phyloP scores from a whole-genome alignment of 1,140 invertebrate genomes.

The Lineus longissimus region DNA sequence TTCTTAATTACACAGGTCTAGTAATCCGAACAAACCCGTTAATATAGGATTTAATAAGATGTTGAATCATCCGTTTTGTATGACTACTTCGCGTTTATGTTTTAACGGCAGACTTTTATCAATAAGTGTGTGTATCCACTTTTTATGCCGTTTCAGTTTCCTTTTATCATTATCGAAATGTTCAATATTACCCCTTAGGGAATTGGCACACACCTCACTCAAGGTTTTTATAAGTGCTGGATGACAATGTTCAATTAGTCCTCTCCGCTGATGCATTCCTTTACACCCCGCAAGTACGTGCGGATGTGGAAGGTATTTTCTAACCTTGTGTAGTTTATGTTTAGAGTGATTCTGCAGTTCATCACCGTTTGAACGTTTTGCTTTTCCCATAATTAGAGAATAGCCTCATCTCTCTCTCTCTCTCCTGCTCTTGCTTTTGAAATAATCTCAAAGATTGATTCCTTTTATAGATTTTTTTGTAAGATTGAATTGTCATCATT shows the following conservation, averaged over 20 bases:
- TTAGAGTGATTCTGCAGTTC: too few relatives aligned
- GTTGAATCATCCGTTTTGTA: neutral
- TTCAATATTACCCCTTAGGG: neutral
- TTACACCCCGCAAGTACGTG: neutral
- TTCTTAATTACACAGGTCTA: neutral
- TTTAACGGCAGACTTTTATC: neutral
- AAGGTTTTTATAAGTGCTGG: neutral
- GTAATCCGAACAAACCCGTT: neutral
- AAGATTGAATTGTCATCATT: neutral
- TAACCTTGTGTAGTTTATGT: neutral
- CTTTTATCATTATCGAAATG: neutral
- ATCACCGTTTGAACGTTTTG: too few relatives aligned
- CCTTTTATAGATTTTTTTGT: neutral
- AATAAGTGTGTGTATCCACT: neutral
- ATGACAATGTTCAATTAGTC: neutral
- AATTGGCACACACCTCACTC: neutral
- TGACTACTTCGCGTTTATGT: neutral
- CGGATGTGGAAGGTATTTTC: neutral
- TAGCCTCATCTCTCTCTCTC: too few relatives aligned
- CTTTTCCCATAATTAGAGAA: too few relatives aligned
- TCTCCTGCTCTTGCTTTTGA: too few relatives aligned
- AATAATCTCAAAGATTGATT: too few relatives aligned
- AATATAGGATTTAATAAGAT: neutral
- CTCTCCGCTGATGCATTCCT: neutral
- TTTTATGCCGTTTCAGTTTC: neutral